Evolutionary conservation across 30 jellyfish, hydroid and myxozoan genomes (phyloP).

Genomic region (Aurelia sp.): DNA sequence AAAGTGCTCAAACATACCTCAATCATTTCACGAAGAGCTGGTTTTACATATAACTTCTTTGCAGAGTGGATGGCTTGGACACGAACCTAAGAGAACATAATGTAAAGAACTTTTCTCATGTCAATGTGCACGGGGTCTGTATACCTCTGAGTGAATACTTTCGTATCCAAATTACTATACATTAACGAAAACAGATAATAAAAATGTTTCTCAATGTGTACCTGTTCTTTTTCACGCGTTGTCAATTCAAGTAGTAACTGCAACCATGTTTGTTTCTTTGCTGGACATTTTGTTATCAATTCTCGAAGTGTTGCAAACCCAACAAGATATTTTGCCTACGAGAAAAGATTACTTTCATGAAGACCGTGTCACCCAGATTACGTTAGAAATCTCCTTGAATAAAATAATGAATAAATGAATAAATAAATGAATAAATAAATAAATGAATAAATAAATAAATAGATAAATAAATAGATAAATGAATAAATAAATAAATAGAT

Average conservation of each 20-base stretch:
- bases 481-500: too few species aligned
- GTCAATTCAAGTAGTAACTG: constrained; percentile 94
- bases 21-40: constrained; percentile 82
- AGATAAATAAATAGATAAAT: too few species aligned
- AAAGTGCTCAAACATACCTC: constrained; percentile 53
- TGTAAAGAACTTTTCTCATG: too few species aligned
- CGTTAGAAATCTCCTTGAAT: neutral
- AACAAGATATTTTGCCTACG: constrained; percentile 87
- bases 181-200: too few species aligned
- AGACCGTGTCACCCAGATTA: neutral
- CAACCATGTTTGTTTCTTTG: constrained; percentile 87
- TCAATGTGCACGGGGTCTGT: too few species aligned
- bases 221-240: constrained; percentile 98
- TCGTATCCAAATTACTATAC: too few species aligned
- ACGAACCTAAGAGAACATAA: constrained; percentile 69
- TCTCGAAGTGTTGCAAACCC: constrained; percentile 99
- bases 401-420: too few species aligned
- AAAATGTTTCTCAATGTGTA: neutral
- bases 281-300: constrained; percentile 89
- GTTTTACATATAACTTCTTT: constrained; percentile 85
- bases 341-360: neutral
- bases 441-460: too few species aligned
- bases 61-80: constrained; percentile 99
- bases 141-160: too few species aligned
- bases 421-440: too few species aligned